phyloP scores from a whole-genome alignment of 1,140 invertebrate genomes.

The Drosophila ironensis region DNA sequence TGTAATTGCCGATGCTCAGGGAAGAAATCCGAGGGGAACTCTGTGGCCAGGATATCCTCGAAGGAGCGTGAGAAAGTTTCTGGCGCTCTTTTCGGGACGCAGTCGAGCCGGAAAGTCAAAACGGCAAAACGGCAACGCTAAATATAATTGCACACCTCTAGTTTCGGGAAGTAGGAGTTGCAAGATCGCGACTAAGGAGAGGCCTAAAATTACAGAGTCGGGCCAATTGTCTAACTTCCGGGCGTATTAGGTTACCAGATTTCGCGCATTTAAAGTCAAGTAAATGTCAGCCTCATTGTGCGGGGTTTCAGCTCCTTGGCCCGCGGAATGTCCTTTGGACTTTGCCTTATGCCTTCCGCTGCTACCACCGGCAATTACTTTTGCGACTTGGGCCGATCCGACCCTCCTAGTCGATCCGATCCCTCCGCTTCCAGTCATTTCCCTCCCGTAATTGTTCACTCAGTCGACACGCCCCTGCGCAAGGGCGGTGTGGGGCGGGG shows the following conservation, averaged over 20 bases:
- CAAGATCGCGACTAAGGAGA: conserved; percentile 17
- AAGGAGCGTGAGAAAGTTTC: conserved; percentile 71
- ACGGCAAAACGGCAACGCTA: conserved; percentile 58
- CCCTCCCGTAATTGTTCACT: conserved; percentile 62
- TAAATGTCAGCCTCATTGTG: conserved; percentile 63
- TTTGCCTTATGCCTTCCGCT: conserved; percentile 24
- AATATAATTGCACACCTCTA: conserved; percentile 54
- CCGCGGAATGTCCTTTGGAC: conserved; percentile 26
- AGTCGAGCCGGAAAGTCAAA: conserved; percentile 48
- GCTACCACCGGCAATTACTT: conserved; percentile 18
- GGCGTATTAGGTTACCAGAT: conserved; percentile 61
- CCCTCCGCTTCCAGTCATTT: no score
- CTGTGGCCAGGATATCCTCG: conserved; percentile 45
- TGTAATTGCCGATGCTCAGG: conserved; percentile 26
- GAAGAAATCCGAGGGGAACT: conserved; percentile 3
- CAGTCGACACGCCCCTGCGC: conserved; percentile 58
- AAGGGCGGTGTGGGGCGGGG: conserved; percentile 20
- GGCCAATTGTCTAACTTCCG: conserved; percentile 75
- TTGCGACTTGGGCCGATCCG: conserved; percentile 6
- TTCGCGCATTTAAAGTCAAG: conserved; percentile 59
- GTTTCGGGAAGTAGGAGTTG: conserved; percentile 44
- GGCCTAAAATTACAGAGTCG: conserved; percentile 16
- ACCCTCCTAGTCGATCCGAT: no score
- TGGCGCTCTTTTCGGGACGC: conserved; percentile 64
- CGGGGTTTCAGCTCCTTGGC: conserved; percentile 16